phyloP scores from a whole-genome alignment of 2,888 invertebrate species.

The Trachelus tabidus region DNA sequence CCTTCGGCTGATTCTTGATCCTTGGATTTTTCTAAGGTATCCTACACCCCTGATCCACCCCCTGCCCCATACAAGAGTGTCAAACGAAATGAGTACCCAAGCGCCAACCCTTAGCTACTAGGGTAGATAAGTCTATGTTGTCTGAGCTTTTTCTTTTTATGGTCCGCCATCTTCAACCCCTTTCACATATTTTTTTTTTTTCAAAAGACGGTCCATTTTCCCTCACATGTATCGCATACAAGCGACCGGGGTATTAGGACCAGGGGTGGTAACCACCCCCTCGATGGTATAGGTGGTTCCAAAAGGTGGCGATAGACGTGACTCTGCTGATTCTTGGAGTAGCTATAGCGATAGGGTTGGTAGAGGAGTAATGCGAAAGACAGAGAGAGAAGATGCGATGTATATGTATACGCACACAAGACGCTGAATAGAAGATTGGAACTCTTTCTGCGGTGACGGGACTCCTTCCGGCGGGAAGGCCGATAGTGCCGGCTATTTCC shows the following conservation, averaged over 20 bases:
- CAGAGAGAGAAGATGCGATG: not conserved
- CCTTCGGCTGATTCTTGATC: not conserved
- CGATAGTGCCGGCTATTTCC: conserved; percentile 66
- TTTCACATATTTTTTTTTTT: conserved; percentile 35
- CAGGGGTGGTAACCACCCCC: not conserved
- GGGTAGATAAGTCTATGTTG: conserved; percentile 16
- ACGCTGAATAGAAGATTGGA: conserved; percentile 65
- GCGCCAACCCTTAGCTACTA: not conserved
- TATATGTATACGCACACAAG: conserved; percentile 9
- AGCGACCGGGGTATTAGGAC: conserved; percentile 6
- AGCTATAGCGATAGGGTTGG: not conserved
- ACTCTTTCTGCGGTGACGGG: conserved; percentile 63
- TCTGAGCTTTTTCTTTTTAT: conserved; percentile 22
- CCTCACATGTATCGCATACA: conserved; percentile 21
- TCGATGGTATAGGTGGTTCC: not conserved
- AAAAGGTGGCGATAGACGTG: not conserved
- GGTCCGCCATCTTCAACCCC: conserved; percentile 48
- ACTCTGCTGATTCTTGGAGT: not conserved
- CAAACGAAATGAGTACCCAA: not conserved
- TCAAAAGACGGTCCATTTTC: conserved; percentile 22
- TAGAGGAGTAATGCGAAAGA: conserved; percentile 5
- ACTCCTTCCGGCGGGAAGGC: conserved; percentile 61
- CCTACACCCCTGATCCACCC: not conserved
- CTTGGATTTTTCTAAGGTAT: not conserved
- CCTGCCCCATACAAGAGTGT: not conserved